These are phyloP conservation scores for Acanthurus lineatus DNA, from an alignment of 2,797 vertebrate species.

Conservation along the genomic window DNA sequence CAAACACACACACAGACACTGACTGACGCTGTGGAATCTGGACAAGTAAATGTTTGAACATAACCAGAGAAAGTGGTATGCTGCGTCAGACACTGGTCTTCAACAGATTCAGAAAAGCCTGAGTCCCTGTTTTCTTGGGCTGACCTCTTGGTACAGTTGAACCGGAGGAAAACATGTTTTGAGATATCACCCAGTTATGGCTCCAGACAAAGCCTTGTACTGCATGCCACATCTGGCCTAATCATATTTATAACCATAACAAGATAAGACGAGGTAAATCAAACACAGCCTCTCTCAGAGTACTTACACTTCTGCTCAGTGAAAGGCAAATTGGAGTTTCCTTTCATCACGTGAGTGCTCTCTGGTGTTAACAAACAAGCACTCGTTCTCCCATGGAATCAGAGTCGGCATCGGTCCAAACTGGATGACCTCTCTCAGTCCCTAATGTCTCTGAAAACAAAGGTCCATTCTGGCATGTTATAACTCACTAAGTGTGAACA, in stretches of 20 bases:
- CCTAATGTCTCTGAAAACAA: slow-evolving; percentile 76
- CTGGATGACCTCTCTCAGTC: slow-evolving; percentile 60
- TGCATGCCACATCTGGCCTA: slow-evolving; percentile 76
- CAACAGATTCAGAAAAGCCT: slow-evolving; percentile 47
- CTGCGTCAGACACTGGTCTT: slow-evolving; percentile 61
- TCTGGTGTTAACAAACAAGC: slow-evolving; percentile 79
- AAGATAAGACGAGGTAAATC: slow-evolving; percentile 79
- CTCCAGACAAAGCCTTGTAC: slow-evolving; percentile 66
- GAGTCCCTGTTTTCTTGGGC: slow-evolving; percentile 66
- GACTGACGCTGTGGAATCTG: slow-evolving; percentile 33
- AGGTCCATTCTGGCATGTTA: slow-evolving; percentile 67
- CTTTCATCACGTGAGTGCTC: slow-evolving; percentile 77
- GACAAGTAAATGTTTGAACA: slow-evolving; percentile 55
- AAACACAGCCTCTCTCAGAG: slow-evolving; percentile 71
- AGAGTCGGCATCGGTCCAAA: slow-evolving; percentile 60
- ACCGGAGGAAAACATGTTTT: slow-evolving; percentile 58
- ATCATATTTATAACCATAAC: slow-evolving; percentile 81
- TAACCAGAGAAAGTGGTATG: slow-evolving; percentile 66
- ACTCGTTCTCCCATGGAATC: slow-evolving; percentile 82
- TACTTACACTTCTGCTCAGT: slow-evolving; percentile 60
- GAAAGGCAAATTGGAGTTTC: slow-evolving; percentile 69
- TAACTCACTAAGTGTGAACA: slow-evolving; percentile 68
- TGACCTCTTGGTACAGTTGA: slow-evolving; percentile 64
- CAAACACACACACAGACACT: background rate
- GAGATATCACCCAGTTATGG: slow-evolving; percentile 76